These are phyloP conservation scores for Kradibia gibbosae DNA, from an alignment of 1,140 invertebrate species.

Conservation along the genomic window DNA sequence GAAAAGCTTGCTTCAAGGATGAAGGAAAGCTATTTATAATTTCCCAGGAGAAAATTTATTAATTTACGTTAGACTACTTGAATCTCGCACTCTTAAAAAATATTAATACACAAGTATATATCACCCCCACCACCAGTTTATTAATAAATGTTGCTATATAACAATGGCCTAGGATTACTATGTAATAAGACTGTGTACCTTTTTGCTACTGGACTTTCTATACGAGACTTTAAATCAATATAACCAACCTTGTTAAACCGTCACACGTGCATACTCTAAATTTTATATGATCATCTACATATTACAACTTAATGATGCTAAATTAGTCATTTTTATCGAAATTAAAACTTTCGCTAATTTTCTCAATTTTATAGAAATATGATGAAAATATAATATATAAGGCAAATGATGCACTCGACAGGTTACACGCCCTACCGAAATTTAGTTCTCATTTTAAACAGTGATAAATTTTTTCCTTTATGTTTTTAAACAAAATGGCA, in stretches of 20 bases:
- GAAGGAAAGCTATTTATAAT: conserved; percentile 1
- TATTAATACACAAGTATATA: no score
- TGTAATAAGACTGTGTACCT: neutral
- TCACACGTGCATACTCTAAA: neutral
- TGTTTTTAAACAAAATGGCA: neutral
- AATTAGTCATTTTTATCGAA: neutral
- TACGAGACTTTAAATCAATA: neutral
- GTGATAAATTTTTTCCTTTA: neutral
- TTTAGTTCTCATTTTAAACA: neutral
- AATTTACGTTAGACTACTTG: neutral
- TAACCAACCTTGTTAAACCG: neutral
- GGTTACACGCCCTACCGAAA: no score
- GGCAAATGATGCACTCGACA: neutral
- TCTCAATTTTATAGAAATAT: neutral
- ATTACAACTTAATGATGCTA: neutral
- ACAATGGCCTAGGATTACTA: neutral
- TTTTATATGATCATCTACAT: conserved; percentile 7
- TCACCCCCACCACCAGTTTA: neutral
- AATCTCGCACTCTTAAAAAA: neutral
- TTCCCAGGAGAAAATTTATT: neutral
- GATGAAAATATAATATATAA: neutral
- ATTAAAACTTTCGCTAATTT: neutral
- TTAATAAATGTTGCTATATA: neutral
- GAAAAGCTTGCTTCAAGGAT: conserved; percentile 17
- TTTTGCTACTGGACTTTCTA: neutral